Evolutionary conservation across 2,888 invertebrate genomes (phyloP).

Genomic region (Micoletzkya japonica): DNA sequence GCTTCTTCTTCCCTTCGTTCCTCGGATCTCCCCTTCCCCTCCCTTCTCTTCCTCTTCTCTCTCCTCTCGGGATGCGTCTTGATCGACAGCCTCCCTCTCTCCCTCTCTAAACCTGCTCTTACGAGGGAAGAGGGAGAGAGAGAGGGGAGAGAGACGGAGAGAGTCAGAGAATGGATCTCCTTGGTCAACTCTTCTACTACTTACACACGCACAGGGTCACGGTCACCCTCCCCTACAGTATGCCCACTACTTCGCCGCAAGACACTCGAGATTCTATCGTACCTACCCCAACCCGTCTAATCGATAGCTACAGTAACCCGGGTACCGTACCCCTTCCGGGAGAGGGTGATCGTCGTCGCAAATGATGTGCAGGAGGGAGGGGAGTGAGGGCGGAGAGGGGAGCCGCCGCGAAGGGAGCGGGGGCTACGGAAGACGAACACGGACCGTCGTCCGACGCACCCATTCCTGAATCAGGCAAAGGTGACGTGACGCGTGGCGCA

Average conservation of each 20-base stretch:
- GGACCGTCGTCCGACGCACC: slow-evolving; percentile 40
- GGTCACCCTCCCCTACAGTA: no score
- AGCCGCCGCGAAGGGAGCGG: slow-evolving; percentile 33
- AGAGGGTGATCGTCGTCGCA: not conserved
- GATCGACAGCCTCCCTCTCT: not conserved
- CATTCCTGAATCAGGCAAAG: no score
- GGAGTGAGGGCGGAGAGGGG: slow-evolving; percentile 25
- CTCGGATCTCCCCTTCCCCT: not conserved
- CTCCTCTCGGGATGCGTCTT: not conserved
- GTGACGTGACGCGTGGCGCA: not conserved
- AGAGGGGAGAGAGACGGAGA: not conserved
- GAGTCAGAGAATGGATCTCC: not conserved
- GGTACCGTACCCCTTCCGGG: not conserved
- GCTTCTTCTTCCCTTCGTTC: not conserved
- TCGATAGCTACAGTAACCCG: not conserved
- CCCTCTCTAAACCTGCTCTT: slow-evolving; percentile 18
- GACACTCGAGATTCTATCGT: no score
- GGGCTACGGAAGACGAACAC: slow-evolving; percentile 29
- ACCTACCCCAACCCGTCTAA: not conserved
- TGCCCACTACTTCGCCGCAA: no score
- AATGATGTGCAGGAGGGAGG: not conserved
- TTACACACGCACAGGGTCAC: not conserved
- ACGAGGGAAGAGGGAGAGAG: not conserved
- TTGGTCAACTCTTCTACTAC: not conserved
- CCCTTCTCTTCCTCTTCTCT: not conserved